These are phyloP conservation scores for Zaprionus ghesquierei DNA, from an alignment of 1,140 invertebrate genomes.

Conservation along the genomic window DNA sequence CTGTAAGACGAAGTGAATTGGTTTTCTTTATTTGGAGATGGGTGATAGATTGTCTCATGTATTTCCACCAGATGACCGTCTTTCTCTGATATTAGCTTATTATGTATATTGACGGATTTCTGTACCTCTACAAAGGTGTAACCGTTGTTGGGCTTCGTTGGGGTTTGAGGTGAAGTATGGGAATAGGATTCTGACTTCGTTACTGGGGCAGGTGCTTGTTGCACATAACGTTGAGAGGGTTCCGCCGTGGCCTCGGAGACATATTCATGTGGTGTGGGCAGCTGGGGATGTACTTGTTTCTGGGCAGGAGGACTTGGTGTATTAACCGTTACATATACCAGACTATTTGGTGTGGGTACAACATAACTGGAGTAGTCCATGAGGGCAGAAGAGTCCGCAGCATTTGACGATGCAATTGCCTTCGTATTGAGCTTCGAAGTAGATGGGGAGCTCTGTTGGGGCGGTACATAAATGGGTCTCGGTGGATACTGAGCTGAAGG, in stretches of 20 bases:
- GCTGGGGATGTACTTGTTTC: conserved; percentile 2
- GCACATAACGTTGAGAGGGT: conserved; percentile 49
- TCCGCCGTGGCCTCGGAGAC: conserved; percentile 61
- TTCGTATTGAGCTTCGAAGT: conserved; percentile 49
- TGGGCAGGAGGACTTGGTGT: conserved; percentile 23
- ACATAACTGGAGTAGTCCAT: conserved; percentile 30
- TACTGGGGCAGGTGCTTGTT: conserved; percentile 34
- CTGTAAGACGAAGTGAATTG: conserved; percentile 10
- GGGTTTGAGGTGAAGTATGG: conserved; percentile 4
- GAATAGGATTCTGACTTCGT: neutral
- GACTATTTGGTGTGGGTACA: conserved; percentile 48
- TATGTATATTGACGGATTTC: conserved; percentile 84
- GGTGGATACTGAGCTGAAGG: conserved; percentile 58
- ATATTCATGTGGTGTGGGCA: conserved; percentile 59
- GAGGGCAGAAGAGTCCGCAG: neutral
- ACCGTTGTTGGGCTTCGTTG: conserved; percentile 63
- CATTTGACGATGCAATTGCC: conserved; percentile 46
- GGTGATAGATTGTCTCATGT: conserved; percentile 77
- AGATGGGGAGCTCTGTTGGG: neutral
- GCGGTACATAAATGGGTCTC: conserved; percentile 11
- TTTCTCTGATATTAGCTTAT: conserved; percentile 78
- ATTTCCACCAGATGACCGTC: conserved; percentile 70
- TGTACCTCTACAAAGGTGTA: conserved; percentile 85
- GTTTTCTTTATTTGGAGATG: conserved; percentile 39
- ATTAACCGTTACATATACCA: conserved; percentile 68